Evolutionary conservation across 2,797 vertebrate genomes (phyloP), one percentile per base, ranked within the genome.

Genomic region (Pangasius djambal): DNA sequence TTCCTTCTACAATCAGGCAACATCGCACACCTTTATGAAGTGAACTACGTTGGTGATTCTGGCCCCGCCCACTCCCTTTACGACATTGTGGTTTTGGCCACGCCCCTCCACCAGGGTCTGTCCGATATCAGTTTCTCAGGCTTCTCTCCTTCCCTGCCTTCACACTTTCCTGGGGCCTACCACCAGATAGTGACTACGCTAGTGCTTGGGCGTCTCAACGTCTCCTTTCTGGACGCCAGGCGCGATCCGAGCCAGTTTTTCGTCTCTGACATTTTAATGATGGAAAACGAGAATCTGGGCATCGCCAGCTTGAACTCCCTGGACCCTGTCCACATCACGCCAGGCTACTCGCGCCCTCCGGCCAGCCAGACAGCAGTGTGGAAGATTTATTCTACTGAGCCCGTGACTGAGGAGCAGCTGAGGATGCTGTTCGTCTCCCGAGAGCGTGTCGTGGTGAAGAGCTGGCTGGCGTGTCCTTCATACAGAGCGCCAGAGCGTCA

Each of bases 1-100:
- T 31, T 72, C 0, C 1, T 1, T 37, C 5, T 55, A 31, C 50
- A 50, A 91, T 81, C 82, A 97, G 98, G 97, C 83, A 83, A 89
- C 48, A 77, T 94, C 0, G 31, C 91, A 67, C 96, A 90, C 86
- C 94, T 95, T 83, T 98, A 98, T 10, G 97, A 98, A 93, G 90
- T 98, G 6, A 96, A 86, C 25, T 99, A 98, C 65, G 94, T 95
- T 0, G 96, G 93, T 0, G 93, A 96, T 0, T 93, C 94, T 0
- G 98, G 97, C 7, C 88, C 95, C 0, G 95, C 92, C 0, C 95
- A 97, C 34, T 94, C 95, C 16, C 91, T 95, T 12, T 99, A 99
- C 0, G 97, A 99, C 92, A 97, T 99, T 0, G 94, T 99, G 0
- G 0, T 99, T 3, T 94, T 99, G 16, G 98, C 98, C 0, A 95